phyloP scores from a whole-genome alignment of 2,797 vertebrate species.

The Manis crassicaudata region DNA sequence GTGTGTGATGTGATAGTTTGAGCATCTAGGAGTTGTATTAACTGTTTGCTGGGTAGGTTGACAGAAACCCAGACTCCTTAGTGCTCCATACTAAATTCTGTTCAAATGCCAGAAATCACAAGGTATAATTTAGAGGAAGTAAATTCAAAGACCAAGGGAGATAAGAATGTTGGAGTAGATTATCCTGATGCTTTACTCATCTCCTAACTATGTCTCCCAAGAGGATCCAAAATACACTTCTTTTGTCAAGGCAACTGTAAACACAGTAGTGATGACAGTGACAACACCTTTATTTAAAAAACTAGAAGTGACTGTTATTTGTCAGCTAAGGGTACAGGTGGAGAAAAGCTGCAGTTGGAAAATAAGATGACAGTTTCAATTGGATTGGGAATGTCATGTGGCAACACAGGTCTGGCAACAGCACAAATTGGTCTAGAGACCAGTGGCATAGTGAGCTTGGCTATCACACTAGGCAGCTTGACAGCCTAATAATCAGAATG shows the following conservation, averaged over 20 bases:
- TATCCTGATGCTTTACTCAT: background rate
- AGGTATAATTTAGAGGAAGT: conserved; percentile 39
- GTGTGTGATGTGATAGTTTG: background rate
- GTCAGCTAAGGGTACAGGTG: background rate
- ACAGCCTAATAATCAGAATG: background rate
- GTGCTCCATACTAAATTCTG: background rate
- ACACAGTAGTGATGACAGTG: background rate
- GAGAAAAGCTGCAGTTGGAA: background rate
- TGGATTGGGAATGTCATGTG: background rate
- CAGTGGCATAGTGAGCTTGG: background rate
- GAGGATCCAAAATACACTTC: background rate
- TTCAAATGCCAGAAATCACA: conserved; percentile 42
- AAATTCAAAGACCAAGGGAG: conserved; percentile 38
- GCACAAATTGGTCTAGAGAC: background rate
- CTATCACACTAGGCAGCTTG: background rate
- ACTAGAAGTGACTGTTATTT: background rate
- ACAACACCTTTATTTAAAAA: conserved; percentile 3
- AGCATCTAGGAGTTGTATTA: conserved; percentile 34
- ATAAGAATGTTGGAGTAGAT: background rate
- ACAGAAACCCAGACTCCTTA: conserved; percentile 59
- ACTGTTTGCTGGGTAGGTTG: conserved; percentile 5
- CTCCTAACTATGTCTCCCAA: conserved; percentile 24
- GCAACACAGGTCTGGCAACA: background rate
- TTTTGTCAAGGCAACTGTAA: background rate
- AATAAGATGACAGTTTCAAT: background rate